Evolutionary conservation across 2,888 invertebrate genomes (phyloP), one percentile per base, ranked within the genome.

Genomic region (Ecliptopera silaceata): DNA sequence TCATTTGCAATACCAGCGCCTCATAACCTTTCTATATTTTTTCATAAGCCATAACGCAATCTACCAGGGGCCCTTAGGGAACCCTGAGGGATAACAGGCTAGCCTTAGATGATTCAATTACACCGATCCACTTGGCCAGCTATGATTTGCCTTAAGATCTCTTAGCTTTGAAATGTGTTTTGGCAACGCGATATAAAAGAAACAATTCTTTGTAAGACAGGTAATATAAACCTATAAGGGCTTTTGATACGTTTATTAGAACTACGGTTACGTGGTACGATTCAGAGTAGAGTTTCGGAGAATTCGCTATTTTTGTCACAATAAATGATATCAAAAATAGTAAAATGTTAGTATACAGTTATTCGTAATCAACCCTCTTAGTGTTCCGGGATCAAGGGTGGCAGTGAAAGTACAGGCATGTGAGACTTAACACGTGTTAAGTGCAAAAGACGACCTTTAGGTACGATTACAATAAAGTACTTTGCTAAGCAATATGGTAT

Each of bases 61-160:
- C 57, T 62, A 43, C 47, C 51, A 42, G 17, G 50, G 22, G 38
- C 47, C 69, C 51, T 48, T 10, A 4, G 61, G 45, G 51, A 46
- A 54, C 64, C 52, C 50, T 20, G n/a, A 56, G 49, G 65, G 57
- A 61, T 59, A 59, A 60, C 55, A 57, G 59, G 15, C 51, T 45
- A 59, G 59, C 65, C 62, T 67, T 59, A 46, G 69, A 64, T 68
- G 69, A 71, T 68, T 68, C 67, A 66, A 71, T 71, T 71, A 68
- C 62, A 60, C 31, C 58, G 60, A 64, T 58, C 58, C 57, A 51
- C 61, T 63, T 47, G 54, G 17, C 56, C 55, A 59, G 59, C 59
- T 64, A 64, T 61, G 61, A 64, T 66, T 63, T 63, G 61, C 56
- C 56, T 61, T 58, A 63, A 63, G 59, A 59, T 56, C 60, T 22